Evolutionary conservation across 2,888 invertebrate species (phyloP), one percentile per base, ranked within the genome.

Genomic region (Thereva unica): DNA sequence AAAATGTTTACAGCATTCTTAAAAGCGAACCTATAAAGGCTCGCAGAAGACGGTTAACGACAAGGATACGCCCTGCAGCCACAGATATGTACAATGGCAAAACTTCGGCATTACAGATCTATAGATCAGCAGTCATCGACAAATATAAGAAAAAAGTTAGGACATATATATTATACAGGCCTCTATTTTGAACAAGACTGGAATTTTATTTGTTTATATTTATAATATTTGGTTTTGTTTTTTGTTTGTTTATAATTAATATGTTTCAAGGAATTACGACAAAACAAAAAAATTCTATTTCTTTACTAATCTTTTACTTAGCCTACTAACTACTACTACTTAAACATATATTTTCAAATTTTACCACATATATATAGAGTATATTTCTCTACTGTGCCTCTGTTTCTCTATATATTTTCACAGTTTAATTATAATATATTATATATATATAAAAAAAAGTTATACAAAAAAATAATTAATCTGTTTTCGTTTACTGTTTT

Each of bases 31-130:
- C 34, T 42, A 9, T 40, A 40, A 40, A 10, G 5, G 49, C 49
- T 59, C 59, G 41, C n/a, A 23, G 61, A 50, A 10, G 50, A 41
- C 41, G 49, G 50, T 50, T 50, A 49, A 50, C 50, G 50, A 8
- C 38, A 49, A 50, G 61, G 61, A 61, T 50, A 49, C 41, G 12
- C n/a, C n/a, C 8, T 53, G 53, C 49, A 61, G 73, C 73, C 76
- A 75, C 63, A 77, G 76, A 77, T 81, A 87, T 87, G 88, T 84
- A 84, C 84, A 84, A 88, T 88, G 88, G 86, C 86, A 81, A 85
- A 86, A 83, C 88, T 89, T 83, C 89, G 90, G 81, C 89, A 90
- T 83, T 89, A 90, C 89, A 89, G 90, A 89, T 90, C 87, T 83
- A 76, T 79, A 76, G 79, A 79, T 77, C 78, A 78, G 73, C 76